Conservation (phyloP, 2,888 invertebrate species). For the Gasteruption jaculator region DNA sequence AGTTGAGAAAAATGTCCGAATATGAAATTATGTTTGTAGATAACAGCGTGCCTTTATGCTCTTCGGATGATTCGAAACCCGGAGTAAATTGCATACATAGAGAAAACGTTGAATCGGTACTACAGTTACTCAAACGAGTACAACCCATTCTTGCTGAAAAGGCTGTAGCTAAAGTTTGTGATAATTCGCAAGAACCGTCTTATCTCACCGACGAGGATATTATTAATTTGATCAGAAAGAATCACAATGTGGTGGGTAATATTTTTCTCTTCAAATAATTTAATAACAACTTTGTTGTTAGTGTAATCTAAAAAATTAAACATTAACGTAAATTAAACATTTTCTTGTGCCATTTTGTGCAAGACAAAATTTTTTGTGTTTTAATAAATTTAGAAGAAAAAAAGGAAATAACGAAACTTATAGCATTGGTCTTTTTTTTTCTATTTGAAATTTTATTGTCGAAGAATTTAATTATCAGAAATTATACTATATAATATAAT, state of each 20-base stretch:
- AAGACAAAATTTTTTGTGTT: too few relatives aligned
- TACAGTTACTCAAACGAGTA: conserved; percentile 62
- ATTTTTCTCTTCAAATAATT: too few relatives aligned
- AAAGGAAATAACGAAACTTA: too few relatives aligned
- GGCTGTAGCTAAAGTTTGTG: conserved; percentile 59
- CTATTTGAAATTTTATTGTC: too few relatives aligned
- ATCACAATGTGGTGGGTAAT: conserved; percentile 51
- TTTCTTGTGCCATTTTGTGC: too few relatives aligned
- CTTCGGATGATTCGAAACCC: conserved; percentile 52
- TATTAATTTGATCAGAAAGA: conserved; percentile 55
- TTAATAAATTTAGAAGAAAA: too few relatives aligned
- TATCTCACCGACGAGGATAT: conserved; percentile 64
- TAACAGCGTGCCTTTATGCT: conserved; percentile 58
- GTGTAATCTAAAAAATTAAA: conserved; percentile 5
- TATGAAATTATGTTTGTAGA: conserved; percentile 39
- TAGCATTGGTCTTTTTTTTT: too few relatives aligned
- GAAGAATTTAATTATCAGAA: conserved; percentile 7
- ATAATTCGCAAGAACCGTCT: conserved; percentile 54
- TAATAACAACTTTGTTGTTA: too few relatives aligned
- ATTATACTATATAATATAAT: conserved; percentile 13
- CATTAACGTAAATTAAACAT: neutral
- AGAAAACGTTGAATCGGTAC: conserved; percentile 60
- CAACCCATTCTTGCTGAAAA: conserved; percentile 62
- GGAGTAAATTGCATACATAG: conserved; percentile 65
- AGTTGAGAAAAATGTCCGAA: conserved; percentile 3